Evolutionary conservation across 1,140 invertebrate genomes (phyloP).

Genomic region (Asobara japonica): DNA sequence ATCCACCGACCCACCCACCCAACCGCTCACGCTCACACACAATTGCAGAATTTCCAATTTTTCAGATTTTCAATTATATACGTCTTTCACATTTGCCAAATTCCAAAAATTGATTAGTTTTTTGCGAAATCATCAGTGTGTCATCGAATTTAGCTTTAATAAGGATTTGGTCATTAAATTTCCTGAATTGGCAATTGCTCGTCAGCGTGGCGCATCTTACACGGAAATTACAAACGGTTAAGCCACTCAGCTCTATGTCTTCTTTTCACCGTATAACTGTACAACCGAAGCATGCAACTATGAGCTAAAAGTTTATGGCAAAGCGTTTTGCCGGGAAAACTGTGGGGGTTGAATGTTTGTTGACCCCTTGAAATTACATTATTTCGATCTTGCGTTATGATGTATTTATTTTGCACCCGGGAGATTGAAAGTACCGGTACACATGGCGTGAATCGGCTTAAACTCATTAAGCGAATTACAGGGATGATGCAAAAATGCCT

Average conservation of each 20-base stretch:
- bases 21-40: no score
- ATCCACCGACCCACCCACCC: no score
- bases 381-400: background rate
- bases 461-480: background rate
- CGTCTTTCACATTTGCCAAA: no score
- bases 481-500: no score
- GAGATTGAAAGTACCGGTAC: background rate
- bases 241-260: background rate
- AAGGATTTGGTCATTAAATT: background rate
- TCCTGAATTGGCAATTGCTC: background rate
- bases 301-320: constrained; percentile 8
- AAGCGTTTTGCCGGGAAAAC: constrained; percentile 1
- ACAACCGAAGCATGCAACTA: constrained; percentile 14
- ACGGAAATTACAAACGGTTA: constrained; percentile 31
- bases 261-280: constrained; percentile 17
- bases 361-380: constrained; percentile 2
- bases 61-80: no score
- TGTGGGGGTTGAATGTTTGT: background rate
- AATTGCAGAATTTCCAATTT: no score
- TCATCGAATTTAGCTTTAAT: no score
- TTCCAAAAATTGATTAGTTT: no score
- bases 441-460: background rate
- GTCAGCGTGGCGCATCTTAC: background rate
- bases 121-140: no score
- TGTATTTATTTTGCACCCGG: background rate